A percentile compares a stretch with the other conserved stretches of the same genome.
phyloP scores from a whole-genome alignment of 2,113 vertebrate genomes.

The Gymnogyps californianus region DNA sequence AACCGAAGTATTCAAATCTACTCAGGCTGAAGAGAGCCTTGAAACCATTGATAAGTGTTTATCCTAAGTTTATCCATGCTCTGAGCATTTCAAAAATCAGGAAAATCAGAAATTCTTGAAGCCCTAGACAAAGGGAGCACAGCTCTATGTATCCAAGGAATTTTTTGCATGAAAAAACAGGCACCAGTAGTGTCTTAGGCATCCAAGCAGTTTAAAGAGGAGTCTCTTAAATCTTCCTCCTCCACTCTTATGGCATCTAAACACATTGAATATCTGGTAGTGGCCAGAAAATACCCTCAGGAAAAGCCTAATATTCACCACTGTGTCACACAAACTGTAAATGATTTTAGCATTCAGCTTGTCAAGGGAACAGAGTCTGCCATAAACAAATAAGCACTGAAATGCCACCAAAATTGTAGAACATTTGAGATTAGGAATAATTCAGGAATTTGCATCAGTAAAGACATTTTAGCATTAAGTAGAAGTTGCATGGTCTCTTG shows the following conservation, averaged over 20 bases:
- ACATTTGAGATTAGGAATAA: background rate
- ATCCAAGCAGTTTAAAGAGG: background rate
- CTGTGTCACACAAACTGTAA: background rate
- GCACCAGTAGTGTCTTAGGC: background rate
- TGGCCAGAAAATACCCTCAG: background rate
- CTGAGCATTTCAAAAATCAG: background rate
- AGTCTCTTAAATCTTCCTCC: background rate
- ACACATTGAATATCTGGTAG: background rate
- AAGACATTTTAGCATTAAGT: constrained; percentile 2
- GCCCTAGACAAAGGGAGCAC: background rate
- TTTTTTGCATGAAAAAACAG: background rate
- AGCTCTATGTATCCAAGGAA: background rate
- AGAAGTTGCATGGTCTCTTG: background rate
- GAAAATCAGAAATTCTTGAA: background rate
- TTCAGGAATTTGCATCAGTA: background rate
- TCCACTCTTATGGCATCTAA: background rate
- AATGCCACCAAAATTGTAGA: background rate
- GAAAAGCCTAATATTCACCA: background rate
- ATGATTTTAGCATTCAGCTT: background rate
- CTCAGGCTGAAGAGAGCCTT: background rate
- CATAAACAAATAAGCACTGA: background rate
- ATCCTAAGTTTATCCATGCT: background rate
- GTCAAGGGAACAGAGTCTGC: background rate
- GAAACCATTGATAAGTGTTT: background rate
- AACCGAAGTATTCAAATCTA: background rate